phyloP scores from a whole-genome alignment of 2,113 vertebrate genomes.

The Pteruthius melanotis region DNA sequence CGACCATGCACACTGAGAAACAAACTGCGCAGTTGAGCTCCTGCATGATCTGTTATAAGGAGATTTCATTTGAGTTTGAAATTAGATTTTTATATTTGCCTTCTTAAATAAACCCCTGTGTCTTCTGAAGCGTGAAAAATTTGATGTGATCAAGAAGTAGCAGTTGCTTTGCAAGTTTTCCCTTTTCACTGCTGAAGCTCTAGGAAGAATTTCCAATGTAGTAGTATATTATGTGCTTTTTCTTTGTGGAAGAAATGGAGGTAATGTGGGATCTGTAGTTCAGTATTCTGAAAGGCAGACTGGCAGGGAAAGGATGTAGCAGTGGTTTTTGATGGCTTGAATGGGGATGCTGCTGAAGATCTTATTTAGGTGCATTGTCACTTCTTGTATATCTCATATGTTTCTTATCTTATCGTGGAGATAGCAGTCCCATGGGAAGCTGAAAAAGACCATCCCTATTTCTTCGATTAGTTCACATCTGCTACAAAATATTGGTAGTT shows the following conservation, averaged over 20 bases:
- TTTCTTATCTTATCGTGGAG: background rate
- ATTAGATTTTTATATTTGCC: background rate
- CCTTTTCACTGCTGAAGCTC: background rate
- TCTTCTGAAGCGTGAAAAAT: background rate
- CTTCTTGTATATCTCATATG: fast-evolving
- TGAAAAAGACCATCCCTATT: background rate
- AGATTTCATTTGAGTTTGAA: background rate
- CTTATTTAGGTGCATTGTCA: background rate
- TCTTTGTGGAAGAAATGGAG: background rate
- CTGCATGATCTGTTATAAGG: background rate
- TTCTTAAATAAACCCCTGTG: background rate
- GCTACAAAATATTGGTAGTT: fast-evolving
- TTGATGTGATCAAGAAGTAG: background rate
- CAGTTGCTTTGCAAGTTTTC: background rate
- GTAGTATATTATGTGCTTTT: background rate
- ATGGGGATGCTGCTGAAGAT: background rate
- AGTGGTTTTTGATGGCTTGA: background rate
- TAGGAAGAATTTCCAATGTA: background rate
- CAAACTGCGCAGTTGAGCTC: background rate
- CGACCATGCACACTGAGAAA: background rate
- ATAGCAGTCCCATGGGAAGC: background rate
- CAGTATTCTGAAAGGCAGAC: background rate
- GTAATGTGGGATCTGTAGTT: background rate
- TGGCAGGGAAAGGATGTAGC: background rate
- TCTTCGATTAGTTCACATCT: background rate